Evolutionary conservation across 2,888 invertebrate species (phyloP), one percentile per base, ranked within the genome.

Genomic region (Leucoma salicis): DNA sequence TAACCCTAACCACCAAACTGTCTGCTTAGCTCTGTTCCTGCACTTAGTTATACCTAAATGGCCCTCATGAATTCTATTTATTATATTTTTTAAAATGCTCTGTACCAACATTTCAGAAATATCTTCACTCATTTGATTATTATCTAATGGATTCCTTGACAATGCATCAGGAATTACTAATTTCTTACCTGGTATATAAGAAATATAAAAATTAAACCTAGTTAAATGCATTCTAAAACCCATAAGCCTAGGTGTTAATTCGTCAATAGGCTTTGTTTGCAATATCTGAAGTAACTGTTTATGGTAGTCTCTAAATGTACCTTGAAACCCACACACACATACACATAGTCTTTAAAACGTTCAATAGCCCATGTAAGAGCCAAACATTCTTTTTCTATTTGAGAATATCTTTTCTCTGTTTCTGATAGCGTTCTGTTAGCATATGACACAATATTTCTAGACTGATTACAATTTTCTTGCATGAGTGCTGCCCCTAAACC

Each of bases 1-100:
- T 11, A 33, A 21, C 3, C 33, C 33, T 21, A 21, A 7, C 33
- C 33, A 33, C 33, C 33, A 33, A 5, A 33, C 21, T 12, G 21
- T 7, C n/a, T 33, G 18, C 8, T 21, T 33, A 7, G 33, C 33
- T 21, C 33, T 33, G 5, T 21, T 7, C 18, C 21, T 33, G 8
- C 33, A 33, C n/a, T 33, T 33, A 1, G 11, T 7, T 6, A 33
- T 35, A 13, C 35, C 35, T 13, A 35, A 13, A 25, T 35, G 35
- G 1, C 35, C 35, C 3, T 25, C 25, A 25, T 35, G 35, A 10
- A 35, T 25, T 14, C 24, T 13, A 14, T 13, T 8, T n/a, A 35
- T 24, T 4, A 35, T 35, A 6, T 35, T 14, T 25, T 25, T 13
- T n/a, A n/a, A n/a, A n/a, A n/a, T n/a, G n/a, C n/a, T n/a, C n/a